phyloP scores from a whole-genome alignment of 1,140 invertebrate species.

The Himalopsyche phryganea region DNA sequence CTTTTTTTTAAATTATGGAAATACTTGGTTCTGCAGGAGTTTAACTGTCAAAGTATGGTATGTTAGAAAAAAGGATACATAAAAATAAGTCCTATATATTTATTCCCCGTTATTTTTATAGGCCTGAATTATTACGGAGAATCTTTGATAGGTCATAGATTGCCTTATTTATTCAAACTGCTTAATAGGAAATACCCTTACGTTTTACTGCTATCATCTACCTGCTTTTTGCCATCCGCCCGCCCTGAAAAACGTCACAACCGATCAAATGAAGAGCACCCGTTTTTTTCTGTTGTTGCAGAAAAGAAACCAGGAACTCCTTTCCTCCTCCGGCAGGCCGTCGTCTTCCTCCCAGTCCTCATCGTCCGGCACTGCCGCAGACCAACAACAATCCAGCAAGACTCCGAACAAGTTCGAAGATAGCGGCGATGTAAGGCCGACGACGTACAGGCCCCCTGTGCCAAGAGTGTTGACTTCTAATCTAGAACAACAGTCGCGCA shows the following conservation, averaged over 20 bases:
- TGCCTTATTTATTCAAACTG: no score
- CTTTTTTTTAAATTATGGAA: no score
- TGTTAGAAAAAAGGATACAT: no score
- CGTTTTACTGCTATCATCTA: no score
- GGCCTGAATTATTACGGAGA: no score
- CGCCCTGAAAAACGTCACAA: not conserved
- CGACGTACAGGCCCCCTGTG: constrained; percentile 46
- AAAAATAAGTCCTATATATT: no score
- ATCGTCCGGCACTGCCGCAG: constrained; percentile 33
- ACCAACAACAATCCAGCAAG: constrained; percentile 34
- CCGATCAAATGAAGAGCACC: constrained; percentile 26
- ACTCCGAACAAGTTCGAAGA: constrained; percentile 35
- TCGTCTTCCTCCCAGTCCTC: constrained; percentile 28
- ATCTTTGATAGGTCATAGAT: no score
- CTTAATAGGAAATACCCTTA: no score
- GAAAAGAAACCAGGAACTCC: constrained; percentile 51
- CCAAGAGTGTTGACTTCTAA: constrained; percentile 37
- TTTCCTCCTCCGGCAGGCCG: constrained; percentile 28
- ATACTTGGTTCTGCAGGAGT: no score
- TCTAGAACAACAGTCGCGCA: constrained; percentile 25
- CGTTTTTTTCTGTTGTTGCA: constrained; percentile 49
- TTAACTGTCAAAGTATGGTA: no score
- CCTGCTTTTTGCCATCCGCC: not conserved
- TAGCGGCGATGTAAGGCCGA: constrained; percentile 35
- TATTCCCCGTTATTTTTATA: no score